A percentile compares a stretch with the other conserved stretches of the same genome.
These are phyloP conservation scores for Rattus norvegicus DNA, from an alignment of 2,113 vertebrate genomes.

Conservation along the genomic window GRCr8 NC_086030.1:43823001-43823500, in stretches of 20 bases:
- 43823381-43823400: no score
- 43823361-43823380: not conserved
- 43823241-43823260: not conserved
- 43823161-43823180: not conserved
- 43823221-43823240: not conserved
- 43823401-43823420: not conserved
- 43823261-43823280: no score
- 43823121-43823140: not conserved
- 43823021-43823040: not conserved
- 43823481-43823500: not conserved
- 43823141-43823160: not conserved
- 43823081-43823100: not conserved
- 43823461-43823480: not conserved
- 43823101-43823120: no score
- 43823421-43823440: not conserved
- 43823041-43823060: not conserved
- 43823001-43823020: not conserved
- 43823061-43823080: not conserved
- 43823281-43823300: not conserved
- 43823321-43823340: not conserved
- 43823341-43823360: not conserved
- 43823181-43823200: not conserved
- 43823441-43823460: not conserved
- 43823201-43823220: not conserved
- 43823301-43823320: not conserved